Percentiles rank a stretch among this genome's conserved stretches.
phyloP scores from a whole-genome alignment of 1,140 invertebrate species.

The Drosophila jambulina region DNA sequence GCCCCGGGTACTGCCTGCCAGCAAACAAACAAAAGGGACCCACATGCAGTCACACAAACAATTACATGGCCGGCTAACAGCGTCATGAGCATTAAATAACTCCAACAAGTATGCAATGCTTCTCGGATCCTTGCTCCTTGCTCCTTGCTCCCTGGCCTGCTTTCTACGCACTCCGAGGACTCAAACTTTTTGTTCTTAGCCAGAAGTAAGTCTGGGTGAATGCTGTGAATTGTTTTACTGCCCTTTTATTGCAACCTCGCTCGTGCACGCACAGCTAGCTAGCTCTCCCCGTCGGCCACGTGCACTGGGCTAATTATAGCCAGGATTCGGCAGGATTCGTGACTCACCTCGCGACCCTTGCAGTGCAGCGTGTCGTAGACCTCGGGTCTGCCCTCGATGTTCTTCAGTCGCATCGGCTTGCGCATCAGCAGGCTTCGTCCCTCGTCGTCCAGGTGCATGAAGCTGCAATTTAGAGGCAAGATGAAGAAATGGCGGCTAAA shows the following conservation, averaged over 20 bases:
- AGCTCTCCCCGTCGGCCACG: slow-evolving; percentile 22
- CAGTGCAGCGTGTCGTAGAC: slow-evolving; percentile 88
- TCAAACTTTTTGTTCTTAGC: slow-evolving; percentile 54
- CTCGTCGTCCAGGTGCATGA: slow-evolving; percentile 82
- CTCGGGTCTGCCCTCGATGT: slow-evolving; percentile 87
- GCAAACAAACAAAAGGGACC: slow-evolving; percentile 8
- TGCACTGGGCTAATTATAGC: slow-evolving; percentile 64
- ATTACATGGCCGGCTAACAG: slow-evolving; percentile 72
- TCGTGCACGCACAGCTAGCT: slow-evolving; percentile 29
- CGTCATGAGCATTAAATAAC: slow-evolving; percentile 78
- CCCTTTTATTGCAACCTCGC: slow-evolving; percentile 68
- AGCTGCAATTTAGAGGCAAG: slow-evolving; percentile 54
- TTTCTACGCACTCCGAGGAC: slow-evolving; percentile 31
- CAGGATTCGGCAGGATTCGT: slow-evolving; percentile 35
- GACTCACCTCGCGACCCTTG: slow-evolving; percentile 86
- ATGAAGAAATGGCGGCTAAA: not conserved
- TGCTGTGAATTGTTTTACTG: slow-evolving; percentile 73
- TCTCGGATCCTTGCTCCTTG: slow-evolving; percentile 21
- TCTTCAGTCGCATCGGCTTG: slow-evolving; percentile 87
- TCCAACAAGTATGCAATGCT: slow-evolving; percentile 74
- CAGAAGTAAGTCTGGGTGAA: slow-evolving; percentile 16
- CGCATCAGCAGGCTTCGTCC: slow-evolving; percentile 84
- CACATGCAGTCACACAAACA: slow-evolving; percentile 52
- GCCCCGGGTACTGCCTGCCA: not conserved
- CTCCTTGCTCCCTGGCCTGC: slow-evolving; percentile 14